These are phyloP conservation scores for Hippopotamus amphibius DNA, from an alignment of 2,113 vertebrate genomes.

Conservation along the genomic window DNA sequence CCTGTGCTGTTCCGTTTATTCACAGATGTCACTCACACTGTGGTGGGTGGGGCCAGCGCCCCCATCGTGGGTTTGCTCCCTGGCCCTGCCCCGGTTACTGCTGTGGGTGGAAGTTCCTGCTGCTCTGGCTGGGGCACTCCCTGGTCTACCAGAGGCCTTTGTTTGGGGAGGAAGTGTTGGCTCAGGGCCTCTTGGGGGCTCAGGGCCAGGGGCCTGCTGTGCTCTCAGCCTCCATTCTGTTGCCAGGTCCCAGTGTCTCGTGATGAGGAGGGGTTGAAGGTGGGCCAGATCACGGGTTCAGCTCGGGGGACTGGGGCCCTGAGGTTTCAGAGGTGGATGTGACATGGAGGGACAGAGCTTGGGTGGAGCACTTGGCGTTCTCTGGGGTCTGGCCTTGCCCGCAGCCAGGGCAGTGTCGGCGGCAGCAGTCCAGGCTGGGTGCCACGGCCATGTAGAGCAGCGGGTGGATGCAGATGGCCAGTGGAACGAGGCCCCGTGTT, in stretches of 20 bases:
- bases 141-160: neutral
- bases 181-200: neutral
- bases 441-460: conserved; percentile 90
- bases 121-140: fast-evolving
- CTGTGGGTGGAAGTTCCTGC: neutral
- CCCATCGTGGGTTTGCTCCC: fast-evolving
- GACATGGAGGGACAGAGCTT: neutral
- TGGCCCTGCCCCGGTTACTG: fast-evolving
- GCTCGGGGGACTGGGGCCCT: neutral
- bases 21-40: fast-evolving
- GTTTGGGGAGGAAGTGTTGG: neutral
- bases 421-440: conserved; percentile 85
- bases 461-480: conserved; percentile 92
- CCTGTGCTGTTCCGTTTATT: neutral
- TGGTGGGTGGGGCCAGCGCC: neutral
- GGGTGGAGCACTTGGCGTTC: fast-evolving
- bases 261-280: neutral
- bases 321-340: neutral
- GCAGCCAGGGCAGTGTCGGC: neutral
- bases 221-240: fast-evolving
- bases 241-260: neutral
- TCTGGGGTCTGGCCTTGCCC: fast-evolving
- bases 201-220: neutral
- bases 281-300: neutral
- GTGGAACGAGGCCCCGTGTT: conserved; percentile 86